Base-by-base conservation (phyloP, 2,797 vertebrate genomes). In the Gadopsis marmoratus region DNA sequence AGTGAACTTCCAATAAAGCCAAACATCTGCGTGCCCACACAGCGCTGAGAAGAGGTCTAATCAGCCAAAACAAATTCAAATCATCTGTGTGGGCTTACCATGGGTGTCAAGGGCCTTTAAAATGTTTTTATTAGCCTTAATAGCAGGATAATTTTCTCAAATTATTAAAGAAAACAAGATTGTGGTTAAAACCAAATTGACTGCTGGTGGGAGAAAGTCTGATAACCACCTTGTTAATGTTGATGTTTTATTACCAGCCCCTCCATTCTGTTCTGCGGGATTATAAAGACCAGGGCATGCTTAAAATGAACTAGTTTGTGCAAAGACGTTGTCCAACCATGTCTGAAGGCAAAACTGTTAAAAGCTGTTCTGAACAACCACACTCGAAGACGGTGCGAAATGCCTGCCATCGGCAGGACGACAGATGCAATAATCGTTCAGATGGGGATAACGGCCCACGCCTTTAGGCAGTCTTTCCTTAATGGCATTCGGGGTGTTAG, bases 331-430 rank as follows among this genome's bases (percentile, higher is more conserved):
- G 39, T 62, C 21, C 9, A 5, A 6, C 41, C 41, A 48, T 47
- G 54, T 51, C 55, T 67, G 54, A 50, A 51, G 16, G 55, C 48
- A 51, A 51, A 75, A 67, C 33, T 23, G 33, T 35, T 39, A 48
- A n/a, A 45, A 63, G 9, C 37, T 43, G 54, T 8, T 55, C 54
- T 9, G 19, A 45, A 51, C 37, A 17, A 35, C 41, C 37, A 13
- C 13, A 74, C 6, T n/a, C 3, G 13, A 37, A 66, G 48, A 21
- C 13, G 13, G n/a, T 1, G 14, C 10, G 13, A 41, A 61, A 51
- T 51, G 37, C 13, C 13, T 29, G 21, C 31, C 2, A 39, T 47
- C 4, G 8, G 11, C 41, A 7, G 35, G 37, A 29, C 37, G 29
- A 16, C 17, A 58, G 29, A 68, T 0, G 0, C 13, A 58, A 35